Evolutionary conservation across 2,888 invertebrate genomes (phyloP), one percentile per base, ranked within the genome.

Genomic region (Epinotia ramella): DNA sequence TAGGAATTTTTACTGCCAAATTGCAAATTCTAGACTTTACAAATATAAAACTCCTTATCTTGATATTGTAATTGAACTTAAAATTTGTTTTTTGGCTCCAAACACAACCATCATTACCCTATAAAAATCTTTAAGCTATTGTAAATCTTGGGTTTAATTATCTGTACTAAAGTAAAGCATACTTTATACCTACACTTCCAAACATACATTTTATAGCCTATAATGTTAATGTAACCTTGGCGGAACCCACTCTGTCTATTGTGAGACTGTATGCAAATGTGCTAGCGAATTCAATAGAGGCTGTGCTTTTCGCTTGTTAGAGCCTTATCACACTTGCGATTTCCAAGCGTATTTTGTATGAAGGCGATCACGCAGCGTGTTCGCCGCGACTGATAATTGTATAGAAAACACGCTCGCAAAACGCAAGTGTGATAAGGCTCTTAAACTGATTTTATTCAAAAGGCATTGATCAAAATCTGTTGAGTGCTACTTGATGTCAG

Each of bases 181-280:
- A 6, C n/a, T 40, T 33, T 12, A 20, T 5, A 63, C 65, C 24
- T 40, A 44, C 11, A 40, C 53, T 53, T 5, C 44, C n/a, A 68
- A 68, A 18, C 18, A 57, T 44, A 33, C 49, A 49, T 49, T 20
- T 63, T 71, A 40, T 33, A 53, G 20, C 24, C 57, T 16, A 59
- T 57, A 46, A 18, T 46, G 33, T 75, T 13, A 46, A 18, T 46
- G 33, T 75, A 5, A 16, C 74, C 74, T 75, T 65, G 70, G 59
- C 70, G 70, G 64, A 70, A 65, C 74, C 74, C 74, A 75, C 73
- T 33, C 66, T 33, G 5, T 57, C 56, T 18, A 56, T 56, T 63
- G 24, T 57, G 60, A 46, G 62, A 16, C 13, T 64, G 60, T 67
- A 69, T 73, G 68, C 57, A 64, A 64, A 73, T 73, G n/a, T n/a